Percentiles rank a stretch among this genome's conserved stretches.
Evolutionary conservation across 2,888 invertebrate species (phyloP).

Genomic region (Beris morrisii): DNA sequence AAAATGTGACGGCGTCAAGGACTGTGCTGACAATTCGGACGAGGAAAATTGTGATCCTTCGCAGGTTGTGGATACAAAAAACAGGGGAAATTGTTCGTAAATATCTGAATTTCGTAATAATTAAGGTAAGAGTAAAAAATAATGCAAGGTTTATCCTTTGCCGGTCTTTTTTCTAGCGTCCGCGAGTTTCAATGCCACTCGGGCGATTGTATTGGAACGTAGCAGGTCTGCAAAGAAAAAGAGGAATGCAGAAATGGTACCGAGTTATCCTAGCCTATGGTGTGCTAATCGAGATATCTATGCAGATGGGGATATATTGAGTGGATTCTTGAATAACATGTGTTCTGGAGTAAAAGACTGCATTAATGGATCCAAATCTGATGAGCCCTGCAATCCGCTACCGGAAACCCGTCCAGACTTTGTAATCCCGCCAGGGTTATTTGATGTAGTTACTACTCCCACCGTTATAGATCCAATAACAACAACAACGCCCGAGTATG

Average conservation of each 20-base stretch:
- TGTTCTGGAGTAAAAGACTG: slow-evolving; percentile 52
- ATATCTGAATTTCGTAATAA: not conserved
- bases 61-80: slow-evolving; percentile 12
- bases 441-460: too few relatives aligned
- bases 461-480: not conserved
- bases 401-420: too few relatives aligned
- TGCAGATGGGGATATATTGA: slow-evolving; percentile 22
- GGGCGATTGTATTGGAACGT: too few relatives aligned
- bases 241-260: slow-evolving; percentile 43
- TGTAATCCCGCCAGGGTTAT: too few relatives aligned
- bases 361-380: slow-evolving; percentile 29
- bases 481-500: not conserved
- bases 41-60: slow-evolving; percentile 11
- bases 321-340: not conserved
- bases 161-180: too few relatives aligned
- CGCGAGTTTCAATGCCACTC: too few relatives aligned
- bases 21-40: slow-evolving; percentile 37
- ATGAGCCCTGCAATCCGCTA: slow-evolving; percentile 33
- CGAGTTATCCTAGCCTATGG: slow-evolving; percentile 20
- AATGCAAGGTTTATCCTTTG: too few relatives aligned
- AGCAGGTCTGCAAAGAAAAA: slow-evolving; percentile 53
- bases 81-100: not conserved
- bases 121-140: not conserved
- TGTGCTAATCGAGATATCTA: not conserved
- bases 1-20: slow-evolving; percentile 52